Percentiles rank a stretch among this genome's conserved stretches.
Conservation (phyloP, 2,888 invertebrate species). For the Baronia brevicornis region DNA sequence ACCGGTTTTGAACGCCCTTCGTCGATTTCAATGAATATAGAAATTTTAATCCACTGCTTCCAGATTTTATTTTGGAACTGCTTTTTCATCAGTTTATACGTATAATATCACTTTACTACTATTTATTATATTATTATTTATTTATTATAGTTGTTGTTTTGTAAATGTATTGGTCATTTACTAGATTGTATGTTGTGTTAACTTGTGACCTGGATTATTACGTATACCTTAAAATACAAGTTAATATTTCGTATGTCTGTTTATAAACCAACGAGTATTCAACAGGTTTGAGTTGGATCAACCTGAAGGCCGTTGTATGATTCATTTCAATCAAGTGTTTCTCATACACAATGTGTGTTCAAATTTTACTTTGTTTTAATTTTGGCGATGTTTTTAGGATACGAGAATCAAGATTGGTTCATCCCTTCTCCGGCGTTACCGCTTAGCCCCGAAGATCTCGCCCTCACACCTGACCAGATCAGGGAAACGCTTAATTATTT, state of each 20-base stretch:
- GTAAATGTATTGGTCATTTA: constrained; percentile 1
- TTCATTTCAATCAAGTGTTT: constrained; percentile 2
- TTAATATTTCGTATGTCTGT: constrained; percentile 8
- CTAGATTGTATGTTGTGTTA: constrained; percentile 3
- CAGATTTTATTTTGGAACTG: constrained; percentile 10
- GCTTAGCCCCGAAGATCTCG: constrained; percentile 82
- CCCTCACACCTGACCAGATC: constrained; percentile 94
- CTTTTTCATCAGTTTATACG: constrained; percentile 4
- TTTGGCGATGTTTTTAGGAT: constrained; percentile 74
- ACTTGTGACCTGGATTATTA: constrained; percentile 9
- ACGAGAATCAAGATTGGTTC: constrained; percentile 95
- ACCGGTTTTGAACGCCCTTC: constrained; percentile 14
- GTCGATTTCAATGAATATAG: constrained; percentile 14
- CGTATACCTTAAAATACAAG: constrained; percentile 3
- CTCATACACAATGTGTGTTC: background rate
- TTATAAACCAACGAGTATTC: constrained; percentile 5
- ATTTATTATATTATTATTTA: background rate
- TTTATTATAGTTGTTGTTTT: constrained; percentile 1
- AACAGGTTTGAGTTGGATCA: constrained; percentile 5
- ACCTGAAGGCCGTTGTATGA: constrained; percentile 11
- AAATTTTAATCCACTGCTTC: constrained; percentile 10
- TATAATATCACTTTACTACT: constrained; percentile 5
- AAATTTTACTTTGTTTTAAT: background rate
- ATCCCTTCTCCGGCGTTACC: constrained; percentile 91
- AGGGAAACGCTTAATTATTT: constrained; percentile 98